A percentile compares a stretch with the other conserved stretches of the same genome.
Evolutionary conservation across 2,888 invertebrate genomes (phyloP).

Genomic region (Pristionchus japonicus): DNA sequence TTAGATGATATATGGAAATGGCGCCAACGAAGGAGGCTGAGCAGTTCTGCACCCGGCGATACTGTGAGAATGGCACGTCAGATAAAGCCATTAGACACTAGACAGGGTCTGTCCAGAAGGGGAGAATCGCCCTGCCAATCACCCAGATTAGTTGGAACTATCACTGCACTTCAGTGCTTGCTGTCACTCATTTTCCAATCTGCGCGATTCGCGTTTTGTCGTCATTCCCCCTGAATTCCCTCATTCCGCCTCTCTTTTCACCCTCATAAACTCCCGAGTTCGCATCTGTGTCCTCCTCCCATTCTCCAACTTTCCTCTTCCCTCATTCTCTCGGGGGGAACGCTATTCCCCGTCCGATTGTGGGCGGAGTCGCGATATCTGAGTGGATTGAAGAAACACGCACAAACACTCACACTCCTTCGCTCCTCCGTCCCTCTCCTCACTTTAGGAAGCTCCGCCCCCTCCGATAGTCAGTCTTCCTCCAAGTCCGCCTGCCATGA

Average conservation of each 20-base stretch:
- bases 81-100: no score
- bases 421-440: neutral
- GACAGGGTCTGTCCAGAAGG: neutral
- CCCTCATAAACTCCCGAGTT: neutral
- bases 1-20: neutral
- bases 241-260: neutral
- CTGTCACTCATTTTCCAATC: slow-evolving; percentile 13
- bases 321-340: neutral
- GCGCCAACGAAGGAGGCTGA: neutral
- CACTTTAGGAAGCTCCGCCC: slow-evolving; percentile 15
- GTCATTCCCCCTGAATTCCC: neutral
- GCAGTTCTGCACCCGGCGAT: no score
- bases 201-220: neutral
- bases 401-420: neutral
- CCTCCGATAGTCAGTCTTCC: slow-evolving; percentile 21
- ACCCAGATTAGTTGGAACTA: slow-evolving; percentile 6
- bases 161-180: neutral
- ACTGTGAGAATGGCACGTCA: no score
- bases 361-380: slow-evolving; percentile 28
- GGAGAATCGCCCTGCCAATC: neutral
- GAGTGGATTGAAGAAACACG: slow-evolving; percentile 34
- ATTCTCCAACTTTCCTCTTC: neutral
- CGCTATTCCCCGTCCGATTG: neutral
- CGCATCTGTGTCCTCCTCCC: neutral
- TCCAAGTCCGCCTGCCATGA: neutral